Conservation (phyloP, 1,140 invertebrate species). For the Plutomurus gul region DNA sequence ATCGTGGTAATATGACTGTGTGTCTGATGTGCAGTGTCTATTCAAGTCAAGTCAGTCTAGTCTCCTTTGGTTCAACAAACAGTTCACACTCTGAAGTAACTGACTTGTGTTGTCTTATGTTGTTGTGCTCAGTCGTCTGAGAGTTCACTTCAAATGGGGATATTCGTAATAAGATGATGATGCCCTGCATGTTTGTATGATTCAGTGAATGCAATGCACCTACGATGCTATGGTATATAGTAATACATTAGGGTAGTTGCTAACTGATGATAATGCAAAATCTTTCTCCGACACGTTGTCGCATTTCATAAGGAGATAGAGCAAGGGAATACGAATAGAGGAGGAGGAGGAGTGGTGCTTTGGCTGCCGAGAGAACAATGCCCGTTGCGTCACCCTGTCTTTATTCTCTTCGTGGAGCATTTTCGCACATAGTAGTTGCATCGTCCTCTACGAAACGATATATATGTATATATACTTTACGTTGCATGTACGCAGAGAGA, state of each 20-base stretch:
- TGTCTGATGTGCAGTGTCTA: neutral
- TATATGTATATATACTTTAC: too few relatives aligned
- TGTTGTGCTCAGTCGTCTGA: neutral
- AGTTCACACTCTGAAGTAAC: neutral
- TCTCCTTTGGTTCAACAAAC: constrained; percentile 26
- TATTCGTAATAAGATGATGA: too few relatives aligned
- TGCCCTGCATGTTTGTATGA: neutral
- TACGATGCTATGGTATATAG: neutral
- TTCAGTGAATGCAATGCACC: neutral
- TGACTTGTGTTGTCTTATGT: neutral
- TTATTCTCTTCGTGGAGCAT: too few relatives aligned
- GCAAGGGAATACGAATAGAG: too few relatives aligned
- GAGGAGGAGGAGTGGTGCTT: neutral
- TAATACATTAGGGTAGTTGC: too few relatives aligned
- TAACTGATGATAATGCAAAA: neutral
- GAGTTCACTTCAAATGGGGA: neutral
- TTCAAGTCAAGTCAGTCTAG: neutral
- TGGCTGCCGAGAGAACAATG: neutral
- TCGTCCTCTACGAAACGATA: too few relatives aligned
- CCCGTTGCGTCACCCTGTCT: constrained; percentile 23
- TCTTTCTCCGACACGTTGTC: neutral
- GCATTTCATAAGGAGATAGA: too few relatives aligned
- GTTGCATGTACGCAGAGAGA: neutral
- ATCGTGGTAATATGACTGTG: neutral
- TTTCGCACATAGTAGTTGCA: neutral